Conservation (phyloP, 2,888 invertebrate species). For the Poecilobothrus nobilitatus region DNA sequence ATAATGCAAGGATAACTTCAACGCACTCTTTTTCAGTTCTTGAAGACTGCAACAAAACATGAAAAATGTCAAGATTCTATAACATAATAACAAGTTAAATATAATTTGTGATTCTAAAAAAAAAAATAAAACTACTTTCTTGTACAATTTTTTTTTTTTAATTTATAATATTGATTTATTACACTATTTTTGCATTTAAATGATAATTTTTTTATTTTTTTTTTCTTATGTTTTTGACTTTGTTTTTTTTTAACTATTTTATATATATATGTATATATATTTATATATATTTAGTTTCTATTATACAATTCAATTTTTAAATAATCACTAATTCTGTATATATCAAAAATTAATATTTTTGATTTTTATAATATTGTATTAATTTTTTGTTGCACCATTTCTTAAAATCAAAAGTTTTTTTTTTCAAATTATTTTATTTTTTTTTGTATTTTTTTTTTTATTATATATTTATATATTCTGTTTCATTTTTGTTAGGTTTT, state of each 20-base stretch:
- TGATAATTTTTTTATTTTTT: no score
- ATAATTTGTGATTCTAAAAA: no score
- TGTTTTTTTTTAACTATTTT: not conserved
- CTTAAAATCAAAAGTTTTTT: not conserved
- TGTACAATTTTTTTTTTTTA: not conserved
- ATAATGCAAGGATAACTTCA: no score
- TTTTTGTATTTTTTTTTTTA: no score
- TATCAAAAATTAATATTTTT: constrained; percentile 1
- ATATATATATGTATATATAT: no score
- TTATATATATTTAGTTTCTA: not conserved
- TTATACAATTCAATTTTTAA: not conserved
- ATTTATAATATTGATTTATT: not conserved
- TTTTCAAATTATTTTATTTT: not conserved
- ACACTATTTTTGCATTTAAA: not conserved
- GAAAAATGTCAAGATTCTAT: no score
- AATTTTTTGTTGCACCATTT: not conserved
- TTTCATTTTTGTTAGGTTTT: no score
- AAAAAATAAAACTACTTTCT: not conserved
- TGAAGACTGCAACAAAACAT: no score
- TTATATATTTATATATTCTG: no score
- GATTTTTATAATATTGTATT: not conserved
- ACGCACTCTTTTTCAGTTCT: no score
- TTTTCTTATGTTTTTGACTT: no score
- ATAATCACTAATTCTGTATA: not conserved
- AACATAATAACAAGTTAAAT: no score